Conservation (phyloP, 2,797 vertebrate genomes). For the Tamandua tetradactyla region DNA sequence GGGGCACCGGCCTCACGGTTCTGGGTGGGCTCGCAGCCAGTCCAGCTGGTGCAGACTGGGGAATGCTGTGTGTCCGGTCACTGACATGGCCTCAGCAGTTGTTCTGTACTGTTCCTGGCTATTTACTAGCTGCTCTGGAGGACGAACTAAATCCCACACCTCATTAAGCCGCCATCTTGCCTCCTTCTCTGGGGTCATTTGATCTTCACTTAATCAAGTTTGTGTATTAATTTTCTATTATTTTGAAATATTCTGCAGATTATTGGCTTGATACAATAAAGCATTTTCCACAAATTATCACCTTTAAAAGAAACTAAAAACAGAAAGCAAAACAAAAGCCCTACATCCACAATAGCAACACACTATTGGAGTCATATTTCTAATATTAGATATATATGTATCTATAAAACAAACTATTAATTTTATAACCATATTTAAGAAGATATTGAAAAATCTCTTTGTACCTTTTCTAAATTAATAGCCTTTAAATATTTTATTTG, state of each 20-base stretch:
- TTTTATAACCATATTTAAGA: slow-evolving; percentile 42
- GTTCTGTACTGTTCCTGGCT: too few relatives aligned
- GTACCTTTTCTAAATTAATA: slow-evolving; percentile 32
- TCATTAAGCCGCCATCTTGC: too few relatives aligned
- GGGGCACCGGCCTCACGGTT: too few relatives aligned
- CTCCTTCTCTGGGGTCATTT: slow-evolving; percentile 60
- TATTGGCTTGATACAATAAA: slow-evolving; percentile 77
- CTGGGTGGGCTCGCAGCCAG: too few relatives aligned
- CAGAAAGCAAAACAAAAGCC: neutral
- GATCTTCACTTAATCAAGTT: slow-evolving; percentile 56
- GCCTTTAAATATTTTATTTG: slow-evolving; percentile 38
- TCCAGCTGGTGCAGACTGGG: too few relatives aligned
- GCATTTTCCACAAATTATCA: slow-evolving; percentile 64
- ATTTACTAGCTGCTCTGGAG: too few relatives aligned
- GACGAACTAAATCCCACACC: too few relatives aligned
- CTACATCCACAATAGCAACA: neutral
- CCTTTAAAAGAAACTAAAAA: slow-evolving; percentile 32
- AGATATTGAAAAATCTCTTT: slow-evolving; percentile 22
- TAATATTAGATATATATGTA: neutral
- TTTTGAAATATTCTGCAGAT: slow-evolving; percentile 49
- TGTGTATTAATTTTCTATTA: slow-evolving; percentile 77
- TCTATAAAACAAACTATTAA: neutral
- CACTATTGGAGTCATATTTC: slow-evolving; percentile 16
- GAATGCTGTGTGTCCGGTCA: too few relatives aligned
- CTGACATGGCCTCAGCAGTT: too few relatives aligned